Conservation (phyloP, 2,888 invertebrate species). For the Pseudeuparius sepicola region DNA sequence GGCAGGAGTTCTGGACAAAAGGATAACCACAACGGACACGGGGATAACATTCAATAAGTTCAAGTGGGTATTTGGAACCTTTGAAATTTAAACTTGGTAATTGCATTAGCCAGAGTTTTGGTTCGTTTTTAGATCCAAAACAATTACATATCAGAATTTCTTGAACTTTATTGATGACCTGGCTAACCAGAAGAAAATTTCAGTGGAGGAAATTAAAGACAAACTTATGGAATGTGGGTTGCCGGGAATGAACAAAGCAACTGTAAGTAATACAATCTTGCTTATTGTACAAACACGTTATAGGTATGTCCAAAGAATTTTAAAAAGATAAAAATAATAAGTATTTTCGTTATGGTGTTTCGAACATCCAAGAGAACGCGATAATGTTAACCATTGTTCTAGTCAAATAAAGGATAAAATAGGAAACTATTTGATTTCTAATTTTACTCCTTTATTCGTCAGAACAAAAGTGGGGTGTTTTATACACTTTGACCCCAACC, state of each 20-base stretch:
- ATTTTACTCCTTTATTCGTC: no score
- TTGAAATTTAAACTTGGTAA: neutral
- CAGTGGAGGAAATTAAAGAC: slow-evolving; percentile 61
- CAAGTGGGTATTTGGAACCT: slow-evolving; percentile 44
- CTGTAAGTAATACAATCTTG: slow-evolving; percentile 10
- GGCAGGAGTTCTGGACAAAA: slow-evolving; percentile 60
- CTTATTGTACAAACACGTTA: neutral
- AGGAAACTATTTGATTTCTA: no score
- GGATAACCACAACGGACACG: slow-evolving; percentile 81
- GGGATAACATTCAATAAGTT: slow-evolving; percentile 84
- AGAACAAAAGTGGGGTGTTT: no score
- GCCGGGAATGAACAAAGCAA: slow-evolving; percentile 25
- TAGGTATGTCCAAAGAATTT: no score
- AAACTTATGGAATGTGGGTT: slow-evolving; percentile 71
- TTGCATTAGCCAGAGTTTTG: neutral
- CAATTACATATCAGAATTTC: slow-evolving; percentile 30
- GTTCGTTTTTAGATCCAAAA: slow-evolving; percentile 27
- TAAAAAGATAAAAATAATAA: no score
- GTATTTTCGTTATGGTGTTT: no score
- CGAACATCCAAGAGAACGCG: no score
- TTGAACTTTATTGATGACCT: slow-evolving; percentile 69
- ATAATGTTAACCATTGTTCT: no score
- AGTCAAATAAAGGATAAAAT: no score
- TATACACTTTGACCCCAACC: no score
- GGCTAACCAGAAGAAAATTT: slow-evolving; percentile 66